Evolutionary conservation across 23 tunicate genomes (phyloP).

Genomic region (Trididemnum nubilum): DNA sequence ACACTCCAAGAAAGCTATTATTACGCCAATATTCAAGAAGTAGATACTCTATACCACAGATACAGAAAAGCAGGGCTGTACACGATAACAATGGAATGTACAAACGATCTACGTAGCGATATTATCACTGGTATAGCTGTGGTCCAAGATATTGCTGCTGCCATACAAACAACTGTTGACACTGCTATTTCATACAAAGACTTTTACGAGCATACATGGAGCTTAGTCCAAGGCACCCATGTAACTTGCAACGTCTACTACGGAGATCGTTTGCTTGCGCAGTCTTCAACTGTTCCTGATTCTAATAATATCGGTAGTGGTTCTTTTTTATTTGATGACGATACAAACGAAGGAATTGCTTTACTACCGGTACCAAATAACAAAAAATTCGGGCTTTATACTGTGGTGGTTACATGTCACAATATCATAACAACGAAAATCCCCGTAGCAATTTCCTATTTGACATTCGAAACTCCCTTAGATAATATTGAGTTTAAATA

Average conservation of each 20-base stretch:
- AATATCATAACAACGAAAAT: conserved; percentile 46
- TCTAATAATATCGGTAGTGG: neutral
- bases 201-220: conserved; percentile 54
- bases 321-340: conserved; percentile 45
- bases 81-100: conserved; percentile 23
- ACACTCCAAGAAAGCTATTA: conserved; percentile 12
- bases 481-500: conserved; percentile 3
- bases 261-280: conserved; percentile 33
- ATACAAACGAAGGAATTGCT: conserved; percentile 48
- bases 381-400: conserved; percentile 9
- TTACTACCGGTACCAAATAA: conserved; percentile 26
- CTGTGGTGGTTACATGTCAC: conserved; percentile 50
- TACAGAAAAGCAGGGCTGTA: conserved; percentile 36
- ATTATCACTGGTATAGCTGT: neutral
- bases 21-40: neutral
- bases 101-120: neutral
- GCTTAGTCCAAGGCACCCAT: conserved; percentile 48
- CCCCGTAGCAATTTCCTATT: conserved; percentile 33
- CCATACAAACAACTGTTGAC: conserved; percentile 24
- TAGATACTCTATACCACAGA: conserved; percentile 11
- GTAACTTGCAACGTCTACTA: conserved; percentile 43
- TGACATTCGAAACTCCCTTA: conserved; percentile 42
- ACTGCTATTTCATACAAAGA: conserved; percentile 35
- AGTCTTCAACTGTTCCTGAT: conserved; percentile 1
- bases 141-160: conserved; percentile 22